These are phyloP conservation scores for Cataglyphis cursor DNA, from an alignment of 2,888 invertebrate genomes.

Conservation along the genomic window DNA sequence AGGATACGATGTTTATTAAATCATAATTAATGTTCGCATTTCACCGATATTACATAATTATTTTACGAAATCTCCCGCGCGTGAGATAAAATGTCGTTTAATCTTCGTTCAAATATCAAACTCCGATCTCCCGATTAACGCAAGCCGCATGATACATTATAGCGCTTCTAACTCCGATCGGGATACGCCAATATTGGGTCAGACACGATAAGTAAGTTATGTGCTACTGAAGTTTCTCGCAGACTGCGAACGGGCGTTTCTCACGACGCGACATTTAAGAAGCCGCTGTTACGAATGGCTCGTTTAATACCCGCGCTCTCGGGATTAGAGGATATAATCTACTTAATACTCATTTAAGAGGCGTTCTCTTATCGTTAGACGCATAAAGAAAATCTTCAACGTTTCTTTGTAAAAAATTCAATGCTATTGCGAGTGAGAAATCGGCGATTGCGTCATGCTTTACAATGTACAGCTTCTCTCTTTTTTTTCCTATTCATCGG, in stretches of 20 bases:
- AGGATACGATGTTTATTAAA: slow-evolving; percentile 44
- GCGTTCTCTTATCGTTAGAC: slow-evolving; percentile 86
- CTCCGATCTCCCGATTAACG: slow-evolving; percentile 42
- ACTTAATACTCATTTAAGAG: slow-evolving; percentile 66
- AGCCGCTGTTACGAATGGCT: slow-evolving; percentile 61
- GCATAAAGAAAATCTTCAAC: slow-evolving; percentile 44
- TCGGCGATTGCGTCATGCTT: background rate
- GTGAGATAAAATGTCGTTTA: slow-evolving; percentile 4
- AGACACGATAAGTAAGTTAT: slow-evolving; percentile 42
- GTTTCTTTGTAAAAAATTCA: slow-evolving; percentile 59
- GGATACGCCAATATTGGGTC: slow-evolving; percentile 44
- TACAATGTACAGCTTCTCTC: background rate
- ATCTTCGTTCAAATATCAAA: slow-evolving; percentile 24
- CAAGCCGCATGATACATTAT: slow-evolving; percentile 40
- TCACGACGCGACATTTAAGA: slow-evolving; percentile 48
- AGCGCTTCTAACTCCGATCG: slow-evolving; percentile 35
- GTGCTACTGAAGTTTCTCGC: slow-evolving; percentile 45
- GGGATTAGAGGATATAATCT: slow-evolving; percentile 67
- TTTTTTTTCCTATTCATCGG: background rate
- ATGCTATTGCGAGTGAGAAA: slow-evolving; percentile 15
- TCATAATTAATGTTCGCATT: slow-evolving; percentile 36
- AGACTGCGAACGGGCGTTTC: slow-evolving; percentile 45
- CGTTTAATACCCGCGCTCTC: slow-evolving; percentile 68
- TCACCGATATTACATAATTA: slow-evolving; percentile 34
- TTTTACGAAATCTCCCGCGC: slow-evolving; percentile 35